A percentile compares a stretch with the other conserved stretches of the same genome.
These are phyloP conservation scores for Sturnira hondurensis DNA, from an alignment of 2,113 vertebrate genomes.

Conservation along the genomic window DNA sequence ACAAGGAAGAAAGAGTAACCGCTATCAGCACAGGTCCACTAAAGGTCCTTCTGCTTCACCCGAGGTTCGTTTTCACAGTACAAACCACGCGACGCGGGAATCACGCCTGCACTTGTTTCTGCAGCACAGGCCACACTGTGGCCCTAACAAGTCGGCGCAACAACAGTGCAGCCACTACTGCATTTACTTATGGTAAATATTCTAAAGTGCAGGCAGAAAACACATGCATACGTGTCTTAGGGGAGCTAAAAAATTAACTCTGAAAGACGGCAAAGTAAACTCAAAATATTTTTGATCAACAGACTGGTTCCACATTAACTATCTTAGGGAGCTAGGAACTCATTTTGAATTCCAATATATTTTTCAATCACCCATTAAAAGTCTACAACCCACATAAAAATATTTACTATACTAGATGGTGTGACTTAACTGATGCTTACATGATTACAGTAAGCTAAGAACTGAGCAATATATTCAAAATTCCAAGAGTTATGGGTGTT, in stretches of 20 bases:
- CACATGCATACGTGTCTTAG: background rate
- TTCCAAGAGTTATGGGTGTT: background rate
- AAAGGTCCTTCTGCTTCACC: background rate
- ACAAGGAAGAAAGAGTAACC: background rate
- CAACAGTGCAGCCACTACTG: background rate
- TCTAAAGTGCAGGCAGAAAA: background rate
- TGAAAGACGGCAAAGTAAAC: background rate
- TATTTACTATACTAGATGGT: background rate
- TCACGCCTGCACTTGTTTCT: background rate
- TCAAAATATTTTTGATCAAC: background rate
- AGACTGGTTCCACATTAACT: background rate
- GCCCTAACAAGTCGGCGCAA: background rate
- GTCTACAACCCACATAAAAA: background rate
- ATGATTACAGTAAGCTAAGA: constrained; percentile 1
- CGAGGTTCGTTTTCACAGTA: background rate
- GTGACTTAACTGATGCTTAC: background rate
- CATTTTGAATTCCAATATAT: background rate
- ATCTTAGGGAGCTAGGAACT: background rate
- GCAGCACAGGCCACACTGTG: background rate
- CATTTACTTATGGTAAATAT: background rate
- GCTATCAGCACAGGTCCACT: background rate
- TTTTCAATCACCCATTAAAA: background rate
- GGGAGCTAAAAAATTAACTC: background rate
- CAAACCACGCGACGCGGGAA: background rate
- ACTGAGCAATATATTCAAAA: background rate